A percentile compares a stretch with the other conserved stretches of the same genome.
Conservation (phyloP, 2,888 invertebrate species). For the Eilema caniola region DNA sequence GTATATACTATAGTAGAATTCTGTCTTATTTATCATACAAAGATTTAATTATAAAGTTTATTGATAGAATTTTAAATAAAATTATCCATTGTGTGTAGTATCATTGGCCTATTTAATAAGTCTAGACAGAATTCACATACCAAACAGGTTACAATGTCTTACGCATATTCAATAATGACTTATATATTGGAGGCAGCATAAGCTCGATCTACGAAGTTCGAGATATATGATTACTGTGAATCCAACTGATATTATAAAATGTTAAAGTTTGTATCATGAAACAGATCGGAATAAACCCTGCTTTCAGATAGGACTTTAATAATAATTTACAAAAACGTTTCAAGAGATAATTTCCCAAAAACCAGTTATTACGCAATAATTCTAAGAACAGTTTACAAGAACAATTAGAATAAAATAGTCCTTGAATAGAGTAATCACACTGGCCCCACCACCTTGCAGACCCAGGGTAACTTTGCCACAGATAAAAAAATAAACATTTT, state of each 20-base stretch:
- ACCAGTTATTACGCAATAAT: not conserved
- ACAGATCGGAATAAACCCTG: not conserved
- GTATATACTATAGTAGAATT: constrained; percentile 36
- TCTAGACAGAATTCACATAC: constrained; percentile 46
- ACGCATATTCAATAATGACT: constrained; percentile 6
- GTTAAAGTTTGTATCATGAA: no score
- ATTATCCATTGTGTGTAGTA: not conserved
- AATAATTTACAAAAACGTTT: no score
- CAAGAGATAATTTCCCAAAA: no score
- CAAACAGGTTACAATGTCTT: constrained; percentile 44
- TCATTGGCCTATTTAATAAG: constrained; percentile 15
- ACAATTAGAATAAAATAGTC: not conserved
- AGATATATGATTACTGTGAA: not conserved
- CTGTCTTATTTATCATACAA: constrained; percentile 35
- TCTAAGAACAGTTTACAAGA: not conserved
- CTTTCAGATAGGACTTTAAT: not conserved
- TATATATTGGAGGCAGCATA: not conserved
- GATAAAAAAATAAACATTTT: not conserved
- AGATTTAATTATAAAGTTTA: not conserved
- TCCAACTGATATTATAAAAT: not conserved
- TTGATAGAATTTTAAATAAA: not conserved
- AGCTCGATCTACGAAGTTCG: not conserved
- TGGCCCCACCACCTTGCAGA: not conserved
- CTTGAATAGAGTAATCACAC: not conserved
- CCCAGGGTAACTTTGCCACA: not conserved